Base-by-base conservation (phyloP, 2,113 vertebrate genomes). In the Prionailurus viverrinus region DNA sequence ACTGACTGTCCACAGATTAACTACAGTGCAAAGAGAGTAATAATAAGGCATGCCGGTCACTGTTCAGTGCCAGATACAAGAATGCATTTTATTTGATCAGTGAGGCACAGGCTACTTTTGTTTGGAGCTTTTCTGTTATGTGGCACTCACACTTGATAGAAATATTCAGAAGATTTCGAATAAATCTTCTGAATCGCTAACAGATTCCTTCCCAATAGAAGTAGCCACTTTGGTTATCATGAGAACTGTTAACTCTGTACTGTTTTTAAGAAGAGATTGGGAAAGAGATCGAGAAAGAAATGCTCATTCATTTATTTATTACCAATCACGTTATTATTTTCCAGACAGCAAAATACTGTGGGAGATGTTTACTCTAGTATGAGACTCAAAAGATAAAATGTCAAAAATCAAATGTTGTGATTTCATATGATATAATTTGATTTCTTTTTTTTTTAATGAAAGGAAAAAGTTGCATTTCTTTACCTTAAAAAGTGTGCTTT, bases 401-500 rank as follows among this genome's bases (percentile, higher is more conserved):
- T 23, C 71, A 80, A 55, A 69, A 82, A 36, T n/a, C 23, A 83
- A 39, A 51, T 41, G 21, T 33, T 78, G 55, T 33, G 29, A 74
- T 92, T 78, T 68, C 19, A n/a, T 39, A 27, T 15, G 66, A 14
- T 48, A 36, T 12, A 19, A 39, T n/a, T 94, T 84, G 61, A 81
- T 87, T 91, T 25, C 7, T 69, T 71, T 23, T 81, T 91, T 61
- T 73, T 91, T 85, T 65, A 55, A 82, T 4, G 19, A 93, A 91
- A 53, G 69, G 36, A 86, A 68, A 71, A 65, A 3, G 2, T 96
- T 98, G 27, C 82, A 65, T 97, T 98, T 79, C 69, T 91, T 97
- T 97, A 80, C 74, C 95, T 93, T 94, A 89, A 95, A 94, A 95
- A 94, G 41, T 19, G 0, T 69, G 45, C 55, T 93, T 89, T 95